Conservation (phyloP, 2,797 vertebrate genomes). For the Pantherophis alleghaniensis region DNA sequence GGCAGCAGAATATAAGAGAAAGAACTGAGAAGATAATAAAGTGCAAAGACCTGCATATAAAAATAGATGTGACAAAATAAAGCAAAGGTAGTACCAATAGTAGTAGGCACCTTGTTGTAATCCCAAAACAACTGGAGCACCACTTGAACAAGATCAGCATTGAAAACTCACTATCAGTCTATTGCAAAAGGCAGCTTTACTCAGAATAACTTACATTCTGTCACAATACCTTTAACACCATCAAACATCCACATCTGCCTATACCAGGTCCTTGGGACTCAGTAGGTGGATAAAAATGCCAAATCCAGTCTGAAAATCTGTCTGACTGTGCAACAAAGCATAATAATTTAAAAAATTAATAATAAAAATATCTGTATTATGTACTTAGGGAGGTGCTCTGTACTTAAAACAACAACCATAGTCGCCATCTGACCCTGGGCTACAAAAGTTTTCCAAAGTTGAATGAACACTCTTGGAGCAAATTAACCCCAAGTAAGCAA, state of each 20-base stretch:
- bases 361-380: neutral
- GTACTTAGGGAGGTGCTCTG: neutral
- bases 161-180: neutral
- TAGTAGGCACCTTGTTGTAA: neutral
- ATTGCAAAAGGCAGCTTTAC: neutral
- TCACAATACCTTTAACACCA: neutral
- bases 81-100: neutral
- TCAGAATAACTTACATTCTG: neutral
- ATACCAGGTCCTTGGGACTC: neutral
- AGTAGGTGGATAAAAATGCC: neutral
- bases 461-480: neutral
- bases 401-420: neutral
- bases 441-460: neutral
- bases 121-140: neutral
- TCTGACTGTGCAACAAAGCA: neutral
- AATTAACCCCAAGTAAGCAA: neutral
- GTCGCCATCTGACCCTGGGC: neutral
- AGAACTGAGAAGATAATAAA: neutral
- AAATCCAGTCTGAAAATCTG: neutral
- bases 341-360: neutral
- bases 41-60: neutral
- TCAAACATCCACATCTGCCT: neutral
- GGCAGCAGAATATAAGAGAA: neutral
- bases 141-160: neutral
- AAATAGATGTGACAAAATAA: neutral